Evolutionary conservation across 2,888 invertebrate species (phyloP), one percentile per base, ranked within the genome.

Genomic region (Limulus polyphemus): DNA sequence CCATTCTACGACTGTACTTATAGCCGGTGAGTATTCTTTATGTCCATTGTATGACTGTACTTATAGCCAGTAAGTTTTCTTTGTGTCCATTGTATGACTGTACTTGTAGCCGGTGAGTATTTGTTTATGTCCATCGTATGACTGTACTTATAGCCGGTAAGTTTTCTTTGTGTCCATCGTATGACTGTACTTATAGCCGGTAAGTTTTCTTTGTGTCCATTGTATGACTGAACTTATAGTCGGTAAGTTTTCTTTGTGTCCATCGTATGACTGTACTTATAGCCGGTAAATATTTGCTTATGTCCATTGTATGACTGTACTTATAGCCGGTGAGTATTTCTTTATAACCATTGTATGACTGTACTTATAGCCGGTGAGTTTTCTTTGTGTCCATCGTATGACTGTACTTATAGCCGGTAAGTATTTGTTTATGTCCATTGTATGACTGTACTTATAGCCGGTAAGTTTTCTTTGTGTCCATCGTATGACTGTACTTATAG

Each of bases 291-390:
- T 58, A 5, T 55, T 12, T 12, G 5, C 14, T 55, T n/a, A 7
- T 32, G 32, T 32, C 5, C 32, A 32, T 2, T 32, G 7, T 5
- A 57, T 65, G 11, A 56, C 59, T 46, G 57, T 57, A n/a, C 32
- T 65, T 16, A 57, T 65, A 12, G 49, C 54, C 12, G 65, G 65
- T 65, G 50, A 50, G 64, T 58, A 5, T 55, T 12, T 12, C 12
- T 55, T 55, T n/a, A 7, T 32, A 7, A 5, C 5, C 32, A 32
- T 2, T 32, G 7, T 5, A 57, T 65, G 11, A 56, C 59, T 46
- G 57, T 57, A n/a, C 32, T 65, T 16, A 57, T 65, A 12, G 49
- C 54, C 12, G 65, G 65, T 65, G 50, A 50, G 64, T 58, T 55
- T 12, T 12, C 12, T 55, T 55, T n/a, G 32, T 32, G 32, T 32